These are phyloP conservation scores for Ochropleura leucogaster DNA, from an alignment of 2,888 invertebrate species.

Conservation along the genomic window DNA sequence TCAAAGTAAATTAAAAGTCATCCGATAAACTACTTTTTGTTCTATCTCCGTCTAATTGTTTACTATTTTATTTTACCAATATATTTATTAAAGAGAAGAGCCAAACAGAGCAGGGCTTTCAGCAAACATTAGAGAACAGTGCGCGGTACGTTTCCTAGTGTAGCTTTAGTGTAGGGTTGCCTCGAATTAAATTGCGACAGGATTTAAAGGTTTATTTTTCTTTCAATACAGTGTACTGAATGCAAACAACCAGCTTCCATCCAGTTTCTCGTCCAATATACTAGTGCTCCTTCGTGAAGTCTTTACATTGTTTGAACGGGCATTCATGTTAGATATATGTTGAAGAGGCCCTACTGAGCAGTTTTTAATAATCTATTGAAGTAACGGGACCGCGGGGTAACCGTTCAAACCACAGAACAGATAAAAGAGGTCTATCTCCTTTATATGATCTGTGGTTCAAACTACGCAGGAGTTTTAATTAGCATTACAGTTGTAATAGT, in stretches of 20 bases:
- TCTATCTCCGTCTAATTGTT: background rate
- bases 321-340: no score
- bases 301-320: background rate
- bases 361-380: no score
- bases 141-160: constrained; percentile 17
- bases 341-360: no score
- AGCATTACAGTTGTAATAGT: no score
- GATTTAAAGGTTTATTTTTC: constrained; percentile 3
- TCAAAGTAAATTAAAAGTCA: background rate
- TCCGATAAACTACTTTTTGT: background rate
- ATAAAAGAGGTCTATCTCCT: no score
- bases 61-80: constrained; percentile 1
- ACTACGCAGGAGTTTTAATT: no score
- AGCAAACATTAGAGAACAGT: constrained; percentile 45
- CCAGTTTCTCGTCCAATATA: background rate
- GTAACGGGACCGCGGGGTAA: no score
- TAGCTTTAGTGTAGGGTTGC: constrained; percentile 32
- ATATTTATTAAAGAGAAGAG: constrained; percentile 4
- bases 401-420: no score
- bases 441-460: no score
- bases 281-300: background rate
- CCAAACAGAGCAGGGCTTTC: constrained; percentile 18
- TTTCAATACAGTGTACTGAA: constrained; percentile 9
- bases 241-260: background rate
- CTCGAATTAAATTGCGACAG: constrained; percentile 3